Evolutionary conservation across 2,113 vertebrate species (phyloP).

Genomic region (Menidia beryllina): DNA sequence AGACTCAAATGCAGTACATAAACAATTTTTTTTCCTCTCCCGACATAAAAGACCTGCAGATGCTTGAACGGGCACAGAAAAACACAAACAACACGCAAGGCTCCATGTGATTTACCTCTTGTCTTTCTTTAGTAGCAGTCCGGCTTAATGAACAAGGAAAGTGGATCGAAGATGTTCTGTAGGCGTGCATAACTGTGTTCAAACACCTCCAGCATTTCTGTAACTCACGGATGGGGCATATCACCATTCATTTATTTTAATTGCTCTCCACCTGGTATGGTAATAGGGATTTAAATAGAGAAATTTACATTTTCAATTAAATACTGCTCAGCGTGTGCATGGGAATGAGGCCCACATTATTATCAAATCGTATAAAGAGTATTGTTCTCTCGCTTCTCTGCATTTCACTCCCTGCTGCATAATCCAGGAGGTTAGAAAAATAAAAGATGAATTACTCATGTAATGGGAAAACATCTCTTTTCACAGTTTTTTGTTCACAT

Average conservation of each 20-base stretch:
- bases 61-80: no score
- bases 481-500: neutral
- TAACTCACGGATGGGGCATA: constrained; percentile 50
- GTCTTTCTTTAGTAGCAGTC: constrained; percentile 44
- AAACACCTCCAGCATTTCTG: constrained; percentile 56
- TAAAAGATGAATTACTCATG: neutral
- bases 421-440: constrained; percentile 18
- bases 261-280: constrained; percentile 77
- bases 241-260: constrained; percentile 79
- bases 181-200: constrained; percentile 40
- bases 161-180: constrained; percentile 34
- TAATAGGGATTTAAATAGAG: constrained; percentile 76
- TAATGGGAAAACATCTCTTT: neutral
- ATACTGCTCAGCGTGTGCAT: constrained; percentile 49
- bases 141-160: constrained; percentile 51
- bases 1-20: constrained; percentile 48
- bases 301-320: constrained; percentile 82
- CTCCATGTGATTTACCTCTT: constrained; percentile 29
- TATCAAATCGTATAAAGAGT: constrained; percentile 47
- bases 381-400: constrained; percentile 19
- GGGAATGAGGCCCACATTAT: constrained; percentile 51
- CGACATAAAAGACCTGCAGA: constrained; percentile 25
- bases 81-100: neutral
- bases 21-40: constrained; percentile 49
- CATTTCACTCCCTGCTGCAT: constrained; percentile 2